Evolutionary conservation across 1,140 invertebrate species (phyloP), one percentile per base, ranked within the genome.

Genomic region (Rhysida immarginata): DNA sequence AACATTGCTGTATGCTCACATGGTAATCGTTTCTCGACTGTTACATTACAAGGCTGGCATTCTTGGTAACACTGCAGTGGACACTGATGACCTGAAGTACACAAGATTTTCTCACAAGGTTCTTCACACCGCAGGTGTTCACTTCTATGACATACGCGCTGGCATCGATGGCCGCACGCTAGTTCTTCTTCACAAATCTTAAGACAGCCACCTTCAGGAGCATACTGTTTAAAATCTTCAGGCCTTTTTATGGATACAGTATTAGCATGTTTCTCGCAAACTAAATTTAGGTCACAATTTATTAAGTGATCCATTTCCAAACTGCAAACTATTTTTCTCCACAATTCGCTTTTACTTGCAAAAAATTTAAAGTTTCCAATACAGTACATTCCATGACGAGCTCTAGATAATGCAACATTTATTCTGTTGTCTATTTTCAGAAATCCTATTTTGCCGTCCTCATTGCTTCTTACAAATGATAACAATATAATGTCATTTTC

Each of bases 191-290:
- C 29, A 58, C 74, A 74, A 5, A 56, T 53, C 14, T 55, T 24
- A 53, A 55, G 57, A 59, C 72, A 74, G 1, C 73, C 71, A 26
- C 71, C 73, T 59, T 74, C 67, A 21, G 70, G 68, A 25, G 62
- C 66, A 14, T 13, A 23, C 2, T 60, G n/a, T 5, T 42, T 25
- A 58, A 75, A 70, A 55, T 75, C 72, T 1, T 62, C 48, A 0
- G 63, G 60, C 2, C 2, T 53, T 41, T 57, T 60, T 2, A 61
- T 58, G 42, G 59, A 46, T 23, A 26, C 21, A 3, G 20, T 5
- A 1, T 29, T 16, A 26, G 65, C 45, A 11, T 76, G 74, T 60
- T 71, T 75, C 57, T 72, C 67, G 61, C 74, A 76, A 11, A 57
- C 55, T 14, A 74, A 3, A 5, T 3, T 25, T 8, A 51, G 3